Base-by-base conservation (phyloP, 2,113 vertebrate genomes). In the Drymodes brunneopygia region DNA sequence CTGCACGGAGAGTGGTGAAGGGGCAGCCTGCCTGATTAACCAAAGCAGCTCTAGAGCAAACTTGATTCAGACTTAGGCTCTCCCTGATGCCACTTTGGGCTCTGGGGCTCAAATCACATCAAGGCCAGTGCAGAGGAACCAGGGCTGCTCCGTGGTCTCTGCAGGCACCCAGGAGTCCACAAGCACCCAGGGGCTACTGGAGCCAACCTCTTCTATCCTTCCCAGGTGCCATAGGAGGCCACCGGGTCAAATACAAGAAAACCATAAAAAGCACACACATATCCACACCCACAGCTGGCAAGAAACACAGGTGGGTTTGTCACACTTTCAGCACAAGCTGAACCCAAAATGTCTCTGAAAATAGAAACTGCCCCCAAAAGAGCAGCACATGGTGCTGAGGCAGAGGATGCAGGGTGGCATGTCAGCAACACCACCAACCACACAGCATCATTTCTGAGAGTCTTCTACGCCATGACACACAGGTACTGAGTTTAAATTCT, bases 231-330 rank as follows among this genome's bases (percentile, higher is more conserved):
- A 12, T 0, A 23, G 47, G 38, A 44, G 20, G 33, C 40, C 85
- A 50, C 7, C 0, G 4, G 15, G 14, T 61, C 50, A 75, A 61
- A n/a, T 2, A 23, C 3, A 21, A 15, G 20, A 53, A 42, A 75
- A n/a, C 35, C 16, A 2, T 15, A n/a, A 5, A 51, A 80, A 61
- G 28, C 1, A 0, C 14, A 2, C 16, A 8, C 17, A 12, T 28
- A 29, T 18, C 27, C 22, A 67, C 29, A 61, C 5, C 10, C 18
- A 15, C 35, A 13, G 10, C 45, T 42, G 47, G 21, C 21, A n/a
- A 33, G 23, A 57, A 47, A 11, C 23, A 36, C 1, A 2, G 51
- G 45, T n/a, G 25, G 15, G 2, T 80, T 65, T 50, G 40, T 51
- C 67, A 56, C 36, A 7, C 15, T 47, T 66, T 4, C 27, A 62